Conservation (phyloP, 2,888 invertebrate genomes). For the Polia nebulosa region DNA sequence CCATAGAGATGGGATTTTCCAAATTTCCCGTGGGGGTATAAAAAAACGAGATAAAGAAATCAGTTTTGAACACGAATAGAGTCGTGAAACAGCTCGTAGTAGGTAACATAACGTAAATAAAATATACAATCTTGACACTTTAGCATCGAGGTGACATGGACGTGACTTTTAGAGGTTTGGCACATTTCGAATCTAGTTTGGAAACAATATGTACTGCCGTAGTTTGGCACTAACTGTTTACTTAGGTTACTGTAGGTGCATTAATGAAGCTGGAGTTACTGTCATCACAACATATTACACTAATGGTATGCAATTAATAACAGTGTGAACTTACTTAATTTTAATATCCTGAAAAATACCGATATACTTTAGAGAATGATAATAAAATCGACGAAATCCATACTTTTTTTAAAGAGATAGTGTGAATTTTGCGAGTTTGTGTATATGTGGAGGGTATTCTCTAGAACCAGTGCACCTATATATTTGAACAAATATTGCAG, state of each 20-base stretch:
- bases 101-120: slow-evolving; percentile 28
- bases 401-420: no score
- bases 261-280: background rate
- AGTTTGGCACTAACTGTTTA: slow-evolving; percentile 37
- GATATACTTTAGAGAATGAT: no score
- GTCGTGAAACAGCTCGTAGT: slow-evolving; percentile 13
- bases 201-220: slow-evolving; percentile 8
- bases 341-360: no score
- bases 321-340: background rate
- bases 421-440: no score
- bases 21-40: slow-evolving; percentile 52
- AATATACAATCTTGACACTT: slow-evolving; percentile 60
- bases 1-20: slow-evolving; percentile 37
- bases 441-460: no score
- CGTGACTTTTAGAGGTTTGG: slow-evolving; percentile 51
- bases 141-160: slow-evolving; percentile 37
- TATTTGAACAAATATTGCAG: no score
- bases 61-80: slow-evolving; percentile 39
- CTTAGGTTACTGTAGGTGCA: background rate
- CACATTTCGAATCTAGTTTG: no score
- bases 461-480: no score
- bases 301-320: background rate
- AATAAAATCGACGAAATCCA: no score
- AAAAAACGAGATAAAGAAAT: slow-evolving; percentile 37
- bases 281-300: background rate